phyloP scores from a whole-genome alignment of 2,113 vertebrate genomes.

The Atlantisia rogersi region DNA sequence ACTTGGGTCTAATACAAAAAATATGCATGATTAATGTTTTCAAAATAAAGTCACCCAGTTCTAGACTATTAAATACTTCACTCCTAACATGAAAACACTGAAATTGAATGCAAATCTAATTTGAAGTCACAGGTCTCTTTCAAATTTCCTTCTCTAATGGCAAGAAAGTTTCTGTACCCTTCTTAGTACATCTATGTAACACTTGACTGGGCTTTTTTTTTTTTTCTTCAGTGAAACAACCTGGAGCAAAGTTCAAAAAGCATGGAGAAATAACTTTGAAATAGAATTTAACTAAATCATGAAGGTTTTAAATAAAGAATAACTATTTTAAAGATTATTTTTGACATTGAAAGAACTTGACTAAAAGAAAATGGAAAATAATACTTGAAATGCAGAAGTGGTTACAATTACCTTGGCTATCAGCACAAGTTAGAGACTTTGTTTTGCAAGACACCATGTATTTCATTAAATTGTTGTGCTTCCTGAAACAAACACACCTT shows the following conservation, averaged over 20 bases:
- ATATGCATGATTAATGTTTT: not conserved
- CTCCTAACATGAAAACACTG: not conserved
- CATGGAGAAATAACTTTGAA: not conserved
- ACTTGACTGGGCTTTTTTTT: not conserved
- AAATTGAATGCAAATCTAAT: not conserved
- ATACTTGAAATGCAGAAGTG: not conserved
- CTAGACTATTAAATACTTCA: not conserved
- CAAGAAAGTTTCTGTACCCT: not conserved
- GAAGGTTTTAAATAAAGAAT: not conserved
- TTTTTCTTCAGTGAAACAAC: not conserved
- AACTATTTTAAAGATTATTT: not conserved
- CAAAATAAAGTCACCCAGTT: not conserved
- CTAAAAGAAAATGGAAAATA: not conserved
- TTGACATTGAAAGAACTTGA: not conserved
- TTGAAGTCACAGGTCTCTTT: not conserved
- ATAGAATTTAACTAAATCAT: not conserved
- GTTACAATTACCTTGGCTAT: not conserved
- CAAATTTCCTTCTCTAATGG: not conserved
- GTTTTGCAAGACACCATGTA: not conserved
- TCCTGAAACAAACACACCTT: not conserved
- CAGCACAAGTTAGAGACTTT: not conserved
- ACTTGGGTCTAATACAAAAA: not conserved
- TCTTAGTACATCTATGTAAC: not conserved
- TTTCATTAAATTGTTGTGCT: not conserved
- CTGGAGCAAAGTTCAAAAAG: not conserved